Evolutionary conservation across 2,113 vertebrate genomes (phyloP), one percentile per base, ranked within the genome.

Genomic region (Lampris megalopsis): DNA sequence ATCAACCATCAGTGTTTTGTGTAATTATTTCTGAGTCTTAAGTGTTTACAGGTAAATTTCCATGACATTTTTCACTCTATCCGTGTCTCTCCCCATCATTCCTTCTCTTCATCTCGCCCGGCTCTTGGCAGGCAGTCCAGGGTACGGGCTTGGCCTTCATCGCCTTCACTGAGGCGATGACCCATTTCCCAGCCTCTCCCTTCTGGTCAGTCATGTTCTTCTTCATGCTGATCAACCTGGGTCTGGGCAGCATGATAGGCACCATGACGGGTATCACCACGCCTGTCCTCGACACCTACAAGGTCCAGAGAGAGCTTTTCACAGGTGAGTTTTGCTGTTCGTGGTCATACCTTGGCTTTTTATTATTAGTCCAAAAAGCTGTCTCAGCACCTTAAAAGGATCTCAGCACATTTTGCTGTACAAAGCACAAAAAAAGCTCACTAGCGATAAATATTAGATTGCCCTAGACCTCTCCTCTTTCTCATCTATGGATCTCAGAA

Each of bases 141-240:
- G 98, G 98, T 53, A 99, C 98, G 3, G 98, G 98, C 71, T 86
- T 99, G 93, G 98, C 98, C 73, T 99, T 99, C 87, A 99, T 99
- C 1, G 98, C 98, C 82, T 99, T 99, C 94, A 99, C 98, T 0
- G 98, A 99, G 83, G 98, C 98, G 83, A 99, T 99, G 97, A 99
- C 98, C 0, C 98, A 99, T 84, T 99, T 99, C 82, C 98, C 98
- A 0, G 97, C 90, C 3, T 99, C 98, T 0, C 98, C 98, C 0
- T 97, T 99, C 87, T 99, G 98, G 98, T 99, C 98, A 0, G 96
- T 99, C 85, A 97, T 99, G 97, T 99, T 99, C 94, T 99, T 99
- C 95, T 92, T 99, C 92, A 99, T 99, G 98, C 94, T 99, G 74
- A 98, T 99, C 83, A 99, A 99, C 90, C 94, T 99, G 75, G 98